Base-by-base conservation (phyloP, 2,113 vertebrate species). In the Tetraodon nigroviridis region DNA sequence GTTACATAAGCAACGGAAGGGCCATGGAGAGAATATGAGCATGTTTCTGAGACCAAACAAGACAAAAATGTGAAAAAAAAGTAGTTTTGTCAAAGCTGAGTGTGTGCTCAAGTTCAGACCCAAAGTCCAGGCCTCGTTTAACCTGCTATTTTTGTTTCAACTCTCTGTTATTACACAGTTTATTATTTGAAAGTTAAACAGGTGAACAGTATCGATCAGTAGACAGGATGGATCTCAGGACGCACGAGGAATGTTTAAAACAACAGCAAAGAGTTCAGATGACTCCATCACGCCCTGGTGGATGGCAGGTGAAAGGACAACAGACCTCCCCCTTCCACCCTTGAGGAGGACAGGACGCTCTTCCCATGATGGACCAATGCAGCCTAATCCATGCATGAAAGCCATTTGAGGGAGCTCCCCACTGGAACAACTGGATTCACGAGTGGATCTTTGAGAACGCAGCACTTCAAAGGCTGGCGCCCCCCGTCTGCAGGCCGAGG, bases 1-100 rank as follows among this genome's bases (percentile, higher is more conserved):
- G 74, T 89, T 86, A 88, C 76, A 71, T 84, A 89, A 89, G 82
- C 65, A 73, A 62, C 27, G 51, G 15, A 65, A 55, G 57, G 70
- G 64, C 61, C 75, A 48, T 54, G 48, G 71, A 67, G 67, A 64
- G 58, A 78, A 64, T 45, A 57, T 44, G 52, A 58, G 64, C 42
- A 13, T 24, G 22, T 16, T 50, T 17, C 15, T 29, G 47, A 16
- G 50, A 55, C 24, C 51, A 21, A 40, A 20, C 13, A 27, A 51
- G 45, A 12, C 13, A 16, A 17, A 40, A 15, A 68, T 50, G 44
- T 56, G 53, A 51, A 48, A 47, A 48, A 47, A 20, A 56, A 13
- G 3, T 27, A 8, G 1, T 37, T 37, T 37, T 37, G 32, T 11
- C 32, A 37, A 37, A 37, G 3, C 8, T 11, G 8, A 37, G 32